These are phyloP conservation scores for Urocolius indicus DNA, from an alignment of 2,113 vertebrate genomes.

Conservation along the genomic window DNA sequence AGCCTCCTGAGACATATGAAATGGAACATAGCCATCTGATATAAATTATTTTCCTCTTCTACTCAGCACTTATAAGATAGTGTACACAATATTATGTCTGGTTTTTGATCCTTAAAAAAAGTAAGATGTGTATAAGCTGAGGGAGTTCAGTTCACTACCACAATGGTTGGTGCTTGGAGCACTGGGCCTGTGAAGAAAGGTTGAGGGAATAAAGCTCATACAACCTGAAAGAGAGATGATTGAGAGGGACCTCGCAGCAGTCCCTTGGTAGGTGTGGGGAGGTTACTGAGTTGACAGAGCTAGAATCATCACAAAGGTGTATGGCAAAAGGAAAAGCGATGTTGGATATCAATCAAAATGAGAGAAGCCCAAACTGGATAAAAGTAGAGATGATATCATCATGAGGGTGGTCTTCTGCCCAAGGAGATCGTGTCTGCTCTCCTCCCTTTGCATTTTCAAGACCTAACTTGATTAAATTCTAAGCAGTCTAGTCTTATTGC, in stretches of 20 bases:
- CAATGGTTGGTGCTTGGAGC: accelerated
- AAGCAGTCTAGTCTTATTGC: not conserved
- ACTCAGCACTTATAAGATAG: not conserved
- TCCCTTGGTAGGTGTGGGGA: not conserved
- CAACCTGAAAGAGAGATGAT: not conserved
- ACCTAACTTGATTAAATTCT: not conserved
- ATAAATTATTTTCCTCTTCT: not conserved
- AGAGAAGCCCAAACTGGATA: not conserved
- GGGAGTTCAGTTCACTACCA: not conserved
- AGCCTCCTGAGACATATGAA: not conserved
- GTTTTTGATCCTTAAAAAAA: not conserved
- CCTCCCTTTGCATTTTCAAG: not conserved
- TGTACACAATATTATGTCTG: not conserved
- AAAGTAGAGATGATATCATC: not conserved
- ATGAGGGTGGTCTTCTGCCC: not conserved
- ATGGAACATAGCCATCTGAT: not conserved
- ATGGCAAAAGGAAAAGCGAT: not conserved
- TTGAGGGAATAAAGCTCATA: not conserved
- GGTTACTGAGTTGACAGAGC: not conserved
- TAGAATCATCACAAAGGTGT: not conserved
- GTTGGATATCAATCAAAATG: not conserved
- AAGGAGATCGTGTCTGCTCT: not conserved
- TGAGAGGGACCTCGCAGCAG: not conserved
- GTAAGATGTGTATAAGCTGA: not conserved
- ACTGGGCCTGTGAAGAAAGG: not conserved